Evolutionary conservation across 2,888 invertebrate species (phyloP).

Genomic region (Apoderus coryli): DNA sequence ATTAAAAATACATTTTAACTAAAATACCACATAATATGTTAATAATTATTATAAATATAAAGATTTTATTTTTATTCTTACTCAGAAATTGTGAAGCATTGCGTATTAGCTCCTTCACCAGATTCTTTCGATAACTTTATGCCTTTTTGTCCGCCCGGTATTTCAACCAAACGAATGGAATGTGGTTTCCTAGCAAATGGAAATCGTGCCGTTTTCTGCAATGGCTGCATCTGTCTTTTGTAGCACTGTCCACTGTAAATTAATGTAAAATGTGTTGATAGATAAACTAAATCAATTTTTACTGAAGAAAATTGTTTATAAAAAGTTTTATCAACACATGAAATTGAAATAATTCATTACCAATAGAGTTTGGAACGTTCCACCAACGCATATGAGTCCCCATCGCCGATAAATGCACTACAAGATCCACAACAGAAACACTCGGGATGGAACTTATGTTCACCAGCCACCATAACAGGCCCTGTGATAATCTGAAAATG

Average conservation of each 20-base stretch:
- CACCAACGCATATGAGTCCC: conserved; percentile 83
- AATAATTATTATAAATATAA: no score
- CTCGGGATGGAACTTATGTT: conserved; percentile 91
- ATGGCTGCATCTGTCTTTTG: conserved; percentile 51
- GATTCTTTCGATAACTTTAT: conserved; percentile 46
- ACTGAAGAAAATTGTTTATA: conserved; percentile 2
- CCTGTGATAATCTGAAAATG: conserved; percentile 49
- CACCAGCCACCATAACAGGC: conserved; percentile 89
- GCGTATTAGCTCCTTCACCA: conserved; percentile 33
- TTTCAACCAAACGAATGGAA: conserved; percentile 71
- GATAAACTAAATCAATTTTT: no score
- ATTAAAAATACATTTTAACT: no score
- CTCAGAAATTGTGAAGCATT: conserved; percentile 52
- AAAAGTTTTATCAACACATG: conserved; percentile 7
- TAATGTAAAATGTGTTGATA: no score
- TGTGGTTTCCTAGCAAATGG: conserved; percentile 47
- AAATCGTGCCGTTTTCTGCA: conserved; percentile 36
- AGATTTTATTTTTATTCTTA: no score
- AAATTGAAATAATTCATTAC: no score
- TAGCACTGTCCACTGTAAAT: conserved; percentile 63
- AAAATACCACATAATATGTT: no score
- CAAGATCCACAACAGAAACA: conserved; percentile 82
- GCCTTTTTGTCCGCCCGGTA: conserved; percentile 51
- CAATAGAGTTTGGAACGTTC: conserved; percentile 82
- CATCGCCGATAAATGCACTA: conserved; percentile 74